phyloP scores from a whole-genome alignment of 2,113 vertebrate genomes.

The Acinonyx jubatus region DNA sequence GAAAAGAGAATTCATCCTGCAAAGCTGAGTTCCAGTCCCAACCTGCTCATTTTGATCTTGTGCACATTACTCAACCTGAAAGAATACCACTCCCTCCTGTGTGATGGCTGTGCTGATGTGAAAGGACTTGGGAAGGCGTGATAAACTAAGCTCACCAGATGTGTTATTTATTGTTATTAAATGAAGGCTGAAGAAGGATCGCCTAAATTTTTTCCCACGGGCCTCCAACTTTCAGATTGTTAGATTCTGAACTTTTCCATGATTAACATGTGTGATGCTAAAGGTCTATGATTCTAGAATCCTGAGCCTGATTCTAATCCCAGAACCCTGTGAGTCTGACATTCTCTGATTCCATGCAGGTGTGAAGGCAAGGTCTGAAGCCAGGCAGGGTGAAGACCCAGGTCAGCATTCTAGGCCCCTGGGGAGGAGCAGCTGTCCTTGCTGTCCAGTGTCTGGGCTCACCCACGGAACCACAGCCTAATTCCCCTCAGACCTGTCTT shows the following conservation, averaged over 20 bases:
- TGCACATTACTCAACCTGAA: neutral
- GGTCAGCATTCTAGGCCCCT: neutral
- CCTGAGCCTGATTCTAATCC: neutral
- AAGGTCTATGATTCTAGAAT: neutral
- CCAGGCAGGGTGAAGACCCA: neutral
- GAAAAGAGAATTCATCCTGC: slow-evolving; percentile 30
- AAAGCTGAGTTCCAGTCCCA: neutral
- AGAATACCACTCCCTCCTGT: neutral
- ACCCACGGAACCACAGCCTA: neutral
- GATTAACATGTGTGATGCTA: neutral
- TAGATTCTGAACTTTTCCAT: slow-evolving; percentile 31
- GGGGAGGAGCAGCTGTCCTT: neutral
- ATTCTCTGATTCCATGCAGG: slow-evolving; percentile 2
- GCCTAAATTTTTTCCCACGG: neutral
- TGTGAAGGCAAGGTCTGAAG: neutral
- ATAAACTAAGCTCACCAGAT: neutral
- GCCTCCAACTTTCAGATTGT: neutral
- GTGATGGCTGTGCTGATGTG: neutral
- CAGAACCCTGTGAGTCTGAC: neutral
- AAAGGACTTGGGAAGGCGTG: neutral
- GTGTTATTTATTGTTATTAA: slow-evolving; percentile 28
- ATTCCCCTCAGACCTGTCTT: neutral
- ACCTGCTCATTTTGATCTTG: neutral
- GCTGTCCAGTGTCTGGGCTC: neutral
- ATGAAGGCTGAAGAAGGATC: neutral